Evolutionary conservation across 1,140 invertebrate species (phyloP), one percentile per base, ranked within the genome.

Genomic region (Leptopilina boulardi): DNA sequence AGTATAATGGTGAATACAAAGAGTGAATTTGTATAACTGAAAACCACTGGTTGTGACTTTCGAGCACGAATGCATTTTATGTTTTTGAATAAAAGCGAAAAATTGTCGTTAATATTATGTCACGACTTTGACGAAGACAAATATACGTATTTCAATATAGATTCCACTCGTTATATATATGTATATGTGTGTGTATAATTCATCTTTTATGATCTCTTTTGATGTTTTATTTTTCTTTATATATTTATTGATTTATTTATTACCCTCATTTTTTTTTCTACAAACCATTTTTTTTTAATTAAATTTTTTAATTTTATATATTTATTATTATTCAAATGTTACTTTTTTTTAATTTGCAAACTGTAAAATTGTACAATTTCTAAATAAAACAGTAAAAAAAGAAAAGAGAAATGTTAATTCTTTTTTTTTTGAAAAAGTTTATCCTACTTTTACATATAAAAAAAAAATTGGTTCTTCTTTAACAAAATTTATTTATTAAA

Each of bases 121-220:
- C 59, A 66, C 26, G 59, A 66, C 59, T 66, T n/a, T 30, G 26
- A 30, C 11, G 59, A 66, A 66, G 59, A 66, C 59, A 66, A 66
- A 66, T 66, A 66, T 34, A 66, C 59, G 59, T 66, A 66, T 66
- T 66, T 66, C 59, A 66, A 66, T 66, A 66, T 30, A 66, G 26
- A 66, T 66, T 23, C 15, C 26, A 30, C 11, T 66, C 26, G 59
- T 66, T 66, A 5, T n/a, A 38, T 38, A n/a, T 15, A n/a, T n/a
- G n/a, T n/a, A n/a, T n/a, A n/a, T n/a, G n/a, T n/a, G n/a, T n/a
- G n/a, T n/a, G n/a, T n/a, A 34, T 66, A n/a, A 66, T 66, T 66
- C 26, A 6, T n/a, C 23, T 66, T 15, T 11, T 30, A 59, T 47
- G 34, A n/a, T 18, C 44, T 47, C n/a, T 15, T 4, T n/a, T 47